Conservation (phyloP, 1,140 invertebrate genomes). For the Drosophila pandora region DNA sequence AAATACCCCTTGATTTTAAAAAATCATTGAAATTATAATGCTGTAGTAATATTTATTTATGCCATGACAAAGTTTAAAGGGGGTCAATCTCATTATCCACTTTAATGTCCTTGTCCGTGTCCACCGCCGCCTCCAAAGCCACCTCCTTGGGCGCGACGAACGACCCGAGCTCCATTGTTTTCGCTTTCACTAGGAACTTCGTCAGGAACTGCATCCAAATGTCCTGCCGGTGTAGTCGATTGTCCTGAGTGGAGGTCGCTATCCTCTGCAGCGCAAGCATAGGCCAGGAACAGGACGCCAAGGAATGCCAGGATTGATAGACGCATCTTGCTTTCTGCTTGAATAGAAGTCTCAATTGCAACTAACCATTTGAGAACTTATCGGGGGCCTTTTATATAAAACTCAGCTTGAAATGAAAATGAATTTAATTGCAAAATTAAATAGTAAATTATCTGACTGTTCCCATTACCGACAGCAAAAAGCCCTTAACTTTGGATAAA, state of each 20-base stretch:
- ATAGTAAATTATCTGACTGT: neutral
- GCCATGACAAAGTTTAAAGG: neutral
- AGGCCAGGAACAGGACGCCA: constrained; percentile 3
- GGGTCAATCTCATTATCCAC: neutral
- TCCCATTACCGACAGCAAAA: neutral
- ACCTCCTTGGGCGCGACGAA: neutral
- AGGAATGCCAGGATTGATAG: neutral
- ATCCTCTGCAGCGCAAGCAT: neutral
- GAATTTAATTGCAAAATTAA: neutral
- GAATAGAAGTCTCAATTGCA: neutral
- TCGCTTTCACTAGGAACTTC: neutral
- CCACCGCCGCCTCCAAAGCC: neutral
- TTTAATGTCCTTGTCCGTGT: neutral
- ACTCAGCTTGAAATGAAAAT: neutral
- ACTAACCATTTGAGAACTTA: neutral
- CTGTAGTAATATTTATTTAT: neutral
- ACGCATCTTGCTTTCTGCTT: constrained; percentile 2
- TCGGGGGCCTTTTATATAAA: neutral
- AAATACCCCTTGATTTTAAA: neutral
- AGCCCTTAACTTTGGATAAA: neutral
- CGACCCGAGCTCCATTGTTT: neutral
- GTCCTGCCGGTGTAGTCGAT: neutral
- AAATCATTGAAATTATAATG: neutral
- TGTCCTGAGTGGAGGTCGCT: neutral
- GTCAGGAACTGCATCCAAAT: neutral